Evolutionary conservation across 1,140 invertebrate genomes (phyloP).

Genomic region (Hyles euphorbiae): DNA sequence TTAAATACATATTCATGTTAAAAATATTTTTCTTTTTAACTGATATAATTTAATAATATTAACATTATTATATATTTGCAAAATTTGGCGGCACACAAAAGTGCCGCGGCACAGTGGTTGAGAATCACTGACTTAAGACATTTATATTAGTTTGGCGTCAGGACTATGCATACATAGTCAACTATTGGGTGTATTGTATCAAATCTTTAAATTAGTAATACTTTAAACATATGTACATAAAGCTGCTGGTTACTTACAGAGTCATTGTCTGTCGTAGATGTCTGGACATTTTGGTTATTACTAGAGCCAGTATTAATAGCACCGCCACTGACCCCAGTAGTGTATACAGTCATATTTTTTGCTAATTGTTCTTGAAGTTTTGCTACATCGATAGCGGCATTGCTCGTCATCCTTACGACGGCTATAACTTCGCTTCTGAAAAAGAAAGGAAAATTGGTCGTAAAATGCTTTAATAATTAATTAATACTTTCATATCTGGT

Average conservation of each 20-base stretch:
- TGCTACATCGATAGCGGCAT: constrained; percentile 81
- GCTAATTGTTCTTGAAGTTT: constrained; percentile 79
- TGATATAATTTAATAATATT: too few relatives aligned
- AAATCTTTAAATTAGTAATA: too few relatives aligned
- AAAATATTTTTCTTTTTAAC: too few relatives aligned
- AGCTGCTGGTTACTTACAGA: constrained; percentile 37
- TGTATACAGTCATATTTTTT: constrained; percentile 72
- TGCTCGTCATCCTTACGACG: constrained; percentile 81
- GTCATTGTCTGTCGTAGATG: constrained; percentile 44
- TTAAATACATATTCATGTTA: too few relatives aligned
- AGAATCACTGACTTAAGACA: too few relatives aligned
- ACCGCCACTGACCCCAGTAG: constrained; percentile 20
- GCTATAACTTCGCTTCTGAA: constrained; percentile 86
- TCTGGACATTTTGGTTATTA: constrained; percentile 34
- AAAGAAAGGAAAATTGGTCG: constrained; percentile 16
- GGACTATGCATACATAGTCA: too few relatives aligned
- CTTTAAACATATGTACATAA: too few relatives aligned
- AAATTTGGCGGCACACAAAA: too few relatives aligned
- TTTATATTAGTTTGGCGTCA: too few relatives aligned
- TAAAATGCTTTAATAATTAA: neutral
- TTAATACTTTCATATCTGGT: constrained; percentile 6
- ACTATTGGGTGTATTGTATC: too few relatives aligned
- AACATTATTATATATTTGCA: too few relatives aligned
- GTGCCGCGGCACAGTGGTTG: too few relatives aligned
- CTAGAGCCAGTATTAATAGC: constrained; percentile 12